A percentile compares a stretch with the other conserved stretches of the same genome.
These are phyloP conservation scores for Mormyrus proboscirostris DNA, from an alignment of 2,797 vertebrate species.

Conservation along the genomic window DNA sequence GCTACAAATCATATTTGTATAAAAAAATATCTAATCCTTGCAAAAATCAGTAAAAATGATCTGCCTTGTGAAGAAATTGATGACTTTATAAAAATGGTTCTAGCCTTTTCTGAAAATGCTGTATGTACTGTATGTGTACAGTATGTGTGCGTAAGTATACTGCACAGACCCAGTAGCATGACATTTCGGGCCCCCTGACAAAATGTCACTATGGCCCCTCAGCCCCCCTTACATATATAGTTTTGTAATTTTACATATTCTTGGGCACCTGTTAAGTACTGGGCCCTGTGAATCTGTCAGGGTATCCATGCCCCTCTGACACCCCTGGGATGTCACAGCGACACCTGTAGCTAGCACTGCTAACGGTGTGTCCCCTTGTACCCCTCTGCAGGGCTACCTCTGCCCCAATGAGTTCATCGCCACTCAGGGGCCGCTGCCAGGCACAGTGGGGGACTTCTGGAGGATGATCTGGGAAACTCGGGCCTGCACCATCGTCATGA, in stretches of 20 bases:
- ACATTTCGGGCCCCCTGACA: neutral
- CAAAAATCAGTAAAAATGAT: neutral
- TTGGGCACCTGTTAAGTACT: neutral
- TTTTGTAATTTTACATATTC: neutral
- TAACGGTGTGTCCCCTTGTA: neutral
- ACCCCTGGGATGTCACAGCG: neutral
- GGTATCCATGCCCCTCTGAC: neutral
- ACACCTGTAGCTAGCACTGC: neutral
- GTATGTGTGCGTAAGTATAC: neutral
- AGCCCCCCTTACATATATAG: neutral
- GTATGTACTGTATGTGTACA: neutral
- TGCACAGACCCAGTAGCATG: neutral
- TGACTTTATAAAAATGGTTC: neutral
- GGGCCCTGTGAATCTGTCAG: neutral
- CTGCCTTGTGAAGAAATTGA: neutral
- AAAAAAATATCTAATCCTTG: neutral
- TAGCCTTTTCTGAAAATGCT: neutral
- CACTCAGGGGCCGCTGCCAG: slow-evolving; percentile 90
- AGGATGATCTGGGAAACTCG: slow-evolving; percentile 98
- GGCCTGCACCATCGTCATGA: slow-evolving; percentile 88
- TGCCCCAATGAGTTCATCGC: slow-evolving; percentile 98
- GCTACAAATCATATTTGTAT: neutral
- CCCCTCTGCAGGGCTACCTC: slow-evolving; percentile 75
- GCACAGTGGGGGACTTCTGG: slow-evolving; percentile 97
- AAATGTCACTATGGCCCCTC: neutral